Evolutionary conservation across 2,113 vertebrate genomes (phyloP), one percentile per base, ranked within the genome.

Genomic region (Hemicordylus capensis): DNA sequence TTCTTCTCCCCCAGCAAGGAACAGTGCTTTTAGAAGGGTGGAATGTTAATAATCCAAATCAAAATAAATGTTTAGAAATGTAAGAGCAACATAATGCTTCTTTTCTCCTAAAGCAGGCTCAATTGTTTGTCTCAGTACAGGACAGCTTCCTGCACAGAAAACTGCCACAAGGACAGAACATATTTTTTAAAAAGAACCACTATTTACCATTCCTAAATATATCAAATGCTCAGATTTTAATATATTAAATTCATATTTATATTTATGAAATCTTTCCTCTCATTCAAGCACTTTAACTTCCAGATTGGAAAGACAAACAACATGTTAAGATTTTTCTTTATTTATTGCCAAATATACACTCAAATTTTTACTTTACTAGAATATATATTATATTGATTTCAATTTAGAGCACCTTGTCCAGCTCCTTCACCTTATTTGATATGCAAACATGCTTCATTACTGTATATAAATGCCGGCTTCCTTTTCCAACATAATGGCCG

Each of bases 141-240:
- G 89, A 90, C 91, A 92, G 91, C 88, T 94, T 94, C 31, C 91
- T 84, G 78, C 24, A 82, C 0, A 0, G 48, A 31, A 92, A 90
- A 80, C n/a, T 44, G 34, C 26, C 76, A 75, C 48, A 64, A 87
- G n/a, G 69, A 89, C 89, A 92, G 88, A 85, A 31, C 10, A 70
- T 67, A 80, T 81, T 86, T 88, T 39, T 20, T 89, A 87, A 82
- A 87, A 86, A 92, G 76, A 86, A 88, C 4, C n/a, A 48, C 37
- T 81, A 83, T 26, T 76, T 81, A 70, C 64, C 0, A 14, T 64
- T 1, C 37, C 48, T 12, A 58, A 1, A 26, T 4, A 28, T 76
- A 89, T 76, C 63, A 80, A 89, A 80, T 87, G 46, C 37, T 64
- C 17, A 7, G 4, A 51, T 46, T 85, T 83, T 67, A 1, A 80